A percentile compares a stretch with the other conserved stretches of the same genome.
These are phyloP conservation scores for Hylaeus volcanicus DNA, from an alignment of 1,140 invertebrate species.

Conservation along the genomic window DNA sequence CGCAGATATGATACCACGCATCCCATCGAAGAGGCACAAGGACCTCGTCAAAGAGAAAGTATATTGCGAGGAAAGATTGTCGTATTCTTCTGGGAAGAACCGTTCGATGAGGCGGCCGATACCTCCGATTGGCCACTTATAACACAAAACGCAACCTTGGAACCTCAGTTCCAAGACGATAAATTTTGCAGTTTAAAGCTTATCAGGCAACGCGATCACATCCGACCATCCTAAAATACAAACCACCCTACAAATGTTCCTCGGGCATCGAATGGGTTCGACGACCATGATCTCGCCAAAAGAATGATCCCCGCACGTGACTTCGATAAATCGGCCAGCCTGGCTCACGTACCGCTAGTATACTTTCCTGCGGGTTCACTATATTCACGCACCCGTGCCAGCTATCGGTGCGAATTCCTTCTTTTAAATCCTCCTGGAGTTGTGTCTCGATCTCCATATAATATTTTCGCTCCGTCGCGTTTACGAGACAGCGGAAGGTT, in stretches of 20 bases:
- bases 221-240: constrained; percentile 12
- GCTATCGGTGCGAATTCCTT: background rate
- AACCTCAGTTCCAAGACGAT: background rate
- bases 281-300: constrained; percentile 16
- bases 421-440: background rate
- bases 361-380: background rate
- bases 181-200: constrained; percentile 9
- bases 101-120: background rate
- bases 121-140: background rate
- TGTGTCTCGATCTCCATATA: background rate
- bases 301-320: constrained; percentile 22
- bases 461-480: background rate
- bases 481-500: no score
- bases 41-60: background rate
- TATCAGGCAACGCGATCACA: constrained; percentile 15
- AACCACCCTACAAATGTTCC: constrained; percentile 13
- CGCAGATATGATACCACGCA: no score
- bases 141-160: constrained; percentile 7
- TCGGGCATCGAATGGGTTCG: background rate
- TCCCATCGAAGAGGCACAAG: no score
- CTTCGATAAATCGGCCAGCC: constrained; percentile 13
- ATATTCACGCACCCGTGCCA: background rate
- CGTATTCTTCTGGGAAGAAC: background rate
- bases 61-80: background rate
- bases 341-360: constrained; percentile 12